Evolutionary conservation across 2,888 invertebrate genomes (phyloP).

Genomic region (Nomada hirtipes): DNA sequence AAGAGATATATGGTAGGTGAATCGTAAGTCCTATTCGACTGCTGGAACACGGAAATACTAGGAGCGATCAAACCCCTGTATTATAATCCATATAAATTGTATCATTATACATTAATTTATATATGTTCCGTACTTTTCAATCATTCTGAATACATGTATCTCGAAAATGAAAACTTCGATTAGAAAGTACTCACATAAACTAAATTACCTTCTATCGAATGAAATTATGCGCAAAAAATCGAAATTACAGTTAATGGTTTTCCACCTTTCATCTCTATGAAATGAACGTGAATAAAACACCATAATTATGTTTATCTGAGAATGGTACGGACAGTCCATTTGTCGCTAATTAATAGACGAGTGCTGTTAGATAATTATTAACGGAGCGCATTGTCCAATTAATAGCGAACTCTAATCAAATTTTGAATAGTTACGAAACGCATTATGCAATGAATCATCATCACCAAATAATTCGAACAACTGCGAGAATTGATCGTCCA

Average conservation of each 20-base stretch:
- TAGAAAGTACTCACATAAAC: too few relatives aligned
- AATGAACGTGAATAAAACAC: background rate
- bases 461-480: background rate
- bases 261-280: background rate
- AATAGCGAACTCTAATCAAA: constrained; percentile 12
- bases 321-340: background rate
- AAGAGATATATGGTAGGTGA: background rate
- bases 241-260: background rate
- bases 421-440: constrained; percentile 4
- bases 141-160: too few relatives aligned
- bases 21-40: background rate
- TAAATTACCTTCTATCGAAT: too few relatives aligned
- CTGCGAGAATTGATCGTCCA: background rate
- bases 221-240: too few relatives aligned
- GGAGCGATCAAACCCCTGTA: background rate
- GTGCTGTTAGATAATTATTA: background rate
- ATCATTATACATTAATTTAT: too few relatives aligned
- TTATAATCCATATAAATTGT: too few relatives aligned
- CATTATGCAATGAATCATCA: constrained; percentile 4
- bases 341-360: constrained; percentile 2
- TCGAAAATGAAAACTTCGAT: too few relatives aligned
- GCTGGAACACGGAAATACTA: background rate
- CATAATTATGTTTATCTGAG: background rate
- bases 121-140: too few relatives aligned
- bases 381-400: background rate